Evolutionary conservation across 2,797 vertebrate species (phyloP).

Genomic region (Sebastes alutus): DNA sequence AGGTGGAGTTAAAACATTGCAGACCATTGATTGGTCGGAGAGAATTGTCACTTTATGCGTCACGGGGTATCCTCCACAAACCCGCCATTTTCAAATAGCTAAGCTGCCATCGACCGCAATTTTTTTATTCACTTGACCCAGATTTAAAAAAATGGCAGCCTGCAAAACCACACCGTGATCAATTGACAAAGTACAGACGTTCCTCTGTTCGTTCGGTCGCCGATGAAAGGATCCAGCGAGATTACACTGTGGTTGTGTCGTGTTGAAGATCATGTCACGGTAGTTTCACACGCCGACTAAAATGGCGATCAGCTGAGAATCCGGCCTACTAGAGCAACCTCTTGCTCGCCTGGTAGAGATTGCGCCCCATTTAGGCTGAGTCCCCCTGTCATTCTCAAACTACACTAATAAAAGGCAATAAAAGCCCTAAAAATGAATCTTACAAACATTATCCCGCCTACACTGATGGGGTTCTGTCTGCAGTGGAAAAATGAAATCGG

Average conservation of each 20-base stretch:
- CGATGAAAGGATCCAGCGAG: neutral
- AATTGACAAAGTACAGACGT: neutral
- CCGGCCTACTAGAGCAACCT: neutral
- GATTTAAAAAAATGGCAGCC: too few species aligned
- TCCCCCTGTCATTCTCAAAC: too few species aligned
- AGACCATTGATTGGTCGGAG: neutral
- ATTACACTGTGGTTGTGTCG: neutral
- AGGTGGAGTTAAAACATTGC: neutral
- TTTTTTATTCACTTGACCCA: too few species aligned
- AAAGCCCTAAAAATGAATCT: too few species aligned
- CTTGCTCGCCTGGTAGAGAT: neutral
- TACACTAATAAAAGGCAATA: too few species aligned
- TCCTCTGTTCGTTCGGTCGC: neutral
- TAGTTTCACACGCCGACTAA: too few species aligned
- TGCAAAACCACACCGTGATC: neutral
- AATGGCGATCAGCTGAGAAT: neutral
- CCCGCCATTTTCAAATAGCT: neutral
- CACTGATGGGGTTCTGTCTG: neutral
- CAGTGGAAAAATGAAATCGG: neutral
- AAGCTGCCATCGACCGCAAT: too few species aligned
- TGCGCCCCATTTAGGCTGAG: neutral
- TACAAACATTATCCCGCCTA: neutral
- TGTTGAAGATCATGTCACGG: too few species aligned
- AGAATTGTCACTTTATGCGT: neutral
- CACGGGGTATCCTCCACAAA: neutral